Evolutionary conservation across 2,888 invertebrate species (phyloP).

Genomic region (Drosophila koepferae): DNA sequence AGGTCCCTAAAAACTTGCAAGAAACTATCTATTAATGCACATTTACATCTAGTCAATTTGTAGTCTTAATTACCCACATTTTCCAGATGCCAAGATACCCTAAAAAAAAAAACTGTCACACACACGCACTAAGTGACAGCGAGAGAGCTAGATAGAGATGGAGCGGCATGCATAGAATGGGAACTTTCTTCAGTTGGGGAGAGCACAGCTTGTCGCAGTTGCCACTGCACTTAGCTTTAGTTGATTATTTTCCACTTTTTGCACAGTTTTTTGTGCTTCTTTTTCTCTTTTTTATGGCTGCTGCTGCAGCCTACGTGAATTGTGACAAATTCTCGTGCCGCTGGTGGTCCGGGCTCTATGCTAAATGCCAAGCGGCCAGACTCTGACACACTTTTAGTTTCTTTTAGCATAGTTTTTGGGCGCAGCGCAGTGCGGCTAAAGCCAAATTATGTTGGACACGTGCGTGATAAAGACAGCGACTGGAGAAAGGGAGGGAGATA

Average conservation of each 20-base stretch:
- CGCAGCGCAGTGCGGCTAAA: slow-evolving; percentile 59
- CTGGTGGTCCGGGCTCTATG: slow-evolving; percentile 31
- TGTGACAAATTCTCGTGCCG: slow-evolving; percentile 68
- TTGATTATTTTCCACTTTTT: slow-evolving; percentile 68
- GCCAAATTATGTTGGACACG: slow-evolving; percentile 78
- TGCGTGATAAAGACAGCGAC: slow-evolving; percentile 27
- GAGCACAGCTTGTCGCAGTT: slow-evolving; percentile 71
- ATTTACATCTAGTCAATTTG: neutral
- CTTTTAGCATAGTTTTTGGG: slow-evolving; percentile 49
- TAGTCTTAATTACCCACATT: neutral
- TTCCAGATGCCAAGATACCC: neutral
- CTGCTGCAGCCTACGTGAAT: slow-evolving; percentile 59
- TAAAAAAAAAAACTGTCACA: neutral
- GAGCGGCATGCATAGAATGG: slow-evolving; percentile 1
- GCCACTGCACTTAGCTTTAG: slow-evolving; percentile 62
- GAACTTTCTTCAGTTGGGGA: slow-evolving; percentile 70
- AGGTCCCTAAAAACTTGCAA: neutral
- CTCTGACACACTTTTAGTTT: slow-evolving; percentile 61
- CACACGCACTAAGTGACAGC: neutral
- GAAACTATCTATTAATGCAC: neutral
- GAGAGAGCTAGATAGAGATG: neutral
- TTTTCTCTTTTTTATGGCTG: slow-evolving; percentile 27
- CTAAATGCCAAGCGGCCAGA: slow-evolving; percentile 41
- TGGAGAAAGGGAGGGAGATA: slow-evolving; percentile 17
- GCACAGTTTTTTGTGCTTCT: slow-evolving; percentile 7